Evolutionary conservation across 2,113 vertebrate species (phyloP).

Genomic region (Herpetotheres cachinnans): DNA sequence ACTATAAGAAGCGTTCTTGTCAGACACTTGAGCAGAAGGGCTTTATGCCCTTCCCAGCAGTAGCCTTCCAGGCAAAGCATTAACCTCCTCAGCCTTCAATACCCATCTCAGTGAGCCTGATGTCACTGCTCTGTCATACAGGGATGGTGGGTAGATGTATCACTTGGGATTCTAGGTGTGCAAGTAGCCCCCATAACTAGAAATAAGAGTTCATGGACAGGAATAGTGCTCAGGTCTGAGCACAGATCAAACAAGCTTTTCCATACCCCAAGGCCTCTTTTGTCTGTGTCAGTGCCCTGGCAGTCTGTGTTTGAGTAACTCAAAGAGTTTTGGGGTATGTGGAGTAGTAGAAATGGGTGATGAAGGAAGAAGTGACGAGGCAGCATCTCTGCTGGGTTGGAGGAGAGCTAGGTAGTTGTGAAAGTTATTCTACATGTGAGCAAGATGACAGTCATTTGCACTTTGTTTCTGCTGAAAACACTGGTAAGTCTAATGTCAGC

Average conservation of each 20-base stretch:
- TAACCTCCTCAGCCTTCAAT: neutral
- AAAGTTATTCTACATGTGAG: neutral
- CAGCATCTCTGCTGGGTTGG: neutral
- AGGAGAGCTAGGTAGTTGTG: neutral
- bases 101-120: neutral
- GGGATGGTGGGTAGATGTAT: neutral
- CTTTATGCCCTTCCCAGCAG: neutral
- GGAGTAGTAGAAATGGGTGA: neutral
- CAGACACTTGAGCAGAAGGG: neutral
- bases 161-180: neutral
- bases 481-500: neutral
- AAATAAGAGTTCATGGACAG: neutral
- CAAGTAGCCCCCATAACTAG: neutral
- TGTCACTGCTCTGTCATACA: neutral
- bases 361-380: neutral
- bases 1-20: neutral
- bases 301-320: neutral
- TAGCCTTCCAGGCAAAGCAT: neutral
- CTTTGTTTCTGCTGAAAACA: neutral
- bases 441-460: neutral
- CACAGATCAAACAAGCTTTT: neutral
- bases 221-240: neutral
- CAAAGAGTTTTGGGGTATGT: neutral
- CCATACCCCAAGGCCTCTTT: rapidly evolving
- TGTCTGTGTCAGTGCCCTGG: neutral